Evolutionary conservation across 2,797 vertebrate species (phyloP), one percentile per base, ranked within the genome.

Genomic region (Adelosebastes latens): DNA sequence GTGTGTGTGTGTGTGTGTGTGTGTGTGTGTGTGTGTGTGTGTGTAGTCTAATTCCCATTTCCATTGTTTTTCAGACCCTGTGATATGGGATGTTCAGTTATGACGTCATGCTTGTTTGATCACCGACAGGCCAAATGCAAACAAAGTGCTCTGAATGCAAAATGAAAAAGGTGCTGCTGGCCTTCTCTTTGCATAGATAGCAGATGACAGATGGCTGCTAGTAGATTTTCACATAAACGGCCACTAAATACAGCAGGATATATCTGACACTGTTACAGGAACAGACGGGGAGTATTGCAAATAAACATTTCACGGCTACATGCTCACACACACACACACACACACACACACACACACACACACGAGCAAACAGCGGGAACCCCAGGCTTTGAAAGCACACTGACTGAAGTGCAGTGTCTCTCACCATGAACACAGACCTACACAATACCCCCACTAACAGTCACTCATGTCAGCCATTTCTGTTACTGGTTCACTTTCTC

Each of bases 161-260:
- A 89, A 80, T 81, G 34, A 61, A 80, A 83, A 89, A 89, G 82
- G 85, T 92, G 80, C 81, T 84, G 84, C 77, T 89, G 63, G 80
- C 58, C 59, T 27, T 39, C 55, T 87, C 87, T 94, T 92, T 94
- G 91, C 92, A 93, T 91, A 90, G 87, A 91, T 82, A 87, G 79
- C 87, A 89, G 87, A 80, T 90, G 86, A 90, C 90, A 94, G 91
- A 91, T 88, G 88, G 90, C 82, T 80, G 75, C 78, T 65, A 24
- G 81, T 83, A 61, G 75, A 79, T 87, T 88, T 75, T 86, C 71
- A 83, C 82, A 87, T 82, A 86, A 92, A 93, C 85, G 75, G 86
- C 81, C 82, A 84, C 88, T 93, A 87, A 93, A 90, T 85, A 87
- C 83, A 86, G 75, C 67, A 25, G 84, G 81, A 88, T 86, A 56